Evolutionary conservation across 2,797 vertebrate genomes (phyloP).

Genomic region (Hippoglossus hippoglossus): DNA sequence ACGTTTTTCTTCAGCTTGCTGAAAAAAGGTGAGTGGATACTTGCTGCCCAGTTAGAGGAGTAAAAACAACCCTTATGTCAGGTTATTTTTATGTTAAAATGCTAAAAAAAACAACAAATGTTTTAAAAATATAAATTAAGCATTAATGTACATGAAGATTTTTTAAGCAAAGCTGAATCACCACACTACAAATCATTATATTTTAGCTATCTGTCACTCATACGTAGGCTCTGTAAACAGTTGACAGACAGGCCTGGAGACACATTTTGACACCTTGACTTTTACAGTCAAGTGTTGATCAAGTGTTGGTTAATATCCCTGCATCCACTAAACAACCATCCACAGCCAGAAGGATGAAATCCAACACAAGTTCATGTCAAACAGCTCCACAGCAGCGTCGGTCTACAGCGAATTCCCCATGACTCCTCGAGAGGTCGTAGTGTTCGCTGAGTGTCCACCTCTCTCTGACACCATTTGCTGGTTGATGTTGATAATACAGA

Average conservation of each 20-base stretch:
- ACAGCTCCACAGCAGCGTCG: constrained; percentile 18
- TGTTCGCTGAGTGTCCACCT: constrained; percentile 38
- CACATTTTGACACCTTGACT: constrained; percentile 5
- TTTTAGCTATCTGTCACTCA: constrained; percentile 5
- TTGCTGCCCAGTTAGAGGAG: constrained; percentile 8
- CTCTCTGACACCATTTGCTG: constrained; percentile 84
- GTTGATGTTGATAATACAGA: constrained; percentile 86
- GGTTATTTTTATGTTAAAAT: not conserved
- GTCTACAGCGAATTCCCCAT: constrained; percentile 62
- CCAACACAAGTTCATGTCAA: constrained; percentile 38
- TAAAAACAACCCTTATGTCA: not conserved
- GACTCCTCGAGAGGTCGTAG: constrained; percentile 52
- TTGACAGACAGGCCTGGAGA: constrained; percentile 24
- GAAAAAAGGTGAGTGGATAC: not conserved
- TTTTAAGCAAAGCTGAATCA: constrained; percentile 17
- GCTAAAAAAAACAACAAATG: not conserved
- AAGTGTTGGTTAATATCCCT: constrained; percentile 26
- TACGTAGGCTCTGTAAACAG: constrained; percentile 53
- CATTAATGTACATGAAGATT: not conserved
- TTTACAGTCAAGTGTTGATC: not conserved
- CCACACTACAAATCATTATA: not conserved
- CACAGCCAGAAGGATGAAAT: constrained; percentile 23
- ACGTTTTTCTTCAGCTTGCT: not conserved
- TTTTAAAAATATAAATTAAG: not conserved
- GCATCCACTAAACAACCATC: constrained; percentile 27